Evolutionary conservation across 2,797 vertebrate genomes (phyloP), one percentile per base, ranked within the genome.

Genomic region (Brachymystax lenok): DNA sequence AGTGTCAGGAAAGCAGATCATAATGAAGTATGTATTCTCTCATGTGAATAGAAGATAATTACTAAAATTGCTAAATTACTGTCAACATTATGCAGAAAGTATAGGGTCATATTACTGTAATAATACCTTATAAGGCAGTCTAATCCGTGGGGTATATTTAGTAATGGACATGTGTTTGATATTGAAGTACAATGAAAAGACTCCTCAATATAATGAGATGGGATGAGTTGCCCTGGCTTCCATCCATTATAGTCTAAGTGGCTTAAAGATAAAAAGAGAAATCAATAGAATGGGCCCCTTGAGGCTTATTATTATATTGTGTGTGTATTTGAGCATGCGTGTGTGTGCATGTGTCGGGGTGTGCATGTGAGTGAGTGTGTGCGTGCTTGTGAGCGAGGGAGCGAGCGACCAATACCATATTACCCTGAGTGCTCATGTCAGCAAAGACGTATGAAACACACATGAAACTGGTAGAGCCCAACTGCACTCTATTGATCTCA

Each of bases 1-100:
- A 82, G 80, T 63, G 69, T 64, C 84, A 51, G 74, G 70, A 84
- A 85, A 90, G 84, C 81, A 84, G 84, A 88, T 90, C 77, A 89
- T 80, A 80, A 64, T 71, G 6, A 85, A 81, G 71, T 63, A 12
- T 5, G 46, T 72, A 30, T 13, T 75, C 80, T 82, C 59, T 35
- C 33, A 35, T 35, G 77, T 73, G 84, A 88, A 68, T 74, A 76
- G 33, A 54, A 35, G 5, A 35, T 35, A 35, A 7, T 35, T 0
- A 35, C 33, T 6, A 35, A 6, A 35, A 35, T 35, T 5, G 5
- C 5, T 6, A 35, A 35, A 35, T 35, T 35, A 1, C 33, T 51
- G 50, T 51, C 13, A 35, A 6, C 33, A 35, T 35, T 35, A 35
- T 12, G 12, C 40, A 46, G 10, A 12, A 13, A 46, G 40, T 46